A percentile compares a stretch with the other conserved stretches of the same genome.
These are phyloP conservation scores for Amblyraja radiata DNA, from an alignment of 2,797 vertebrate genomes.

Conservation along the genomic window DNA sequence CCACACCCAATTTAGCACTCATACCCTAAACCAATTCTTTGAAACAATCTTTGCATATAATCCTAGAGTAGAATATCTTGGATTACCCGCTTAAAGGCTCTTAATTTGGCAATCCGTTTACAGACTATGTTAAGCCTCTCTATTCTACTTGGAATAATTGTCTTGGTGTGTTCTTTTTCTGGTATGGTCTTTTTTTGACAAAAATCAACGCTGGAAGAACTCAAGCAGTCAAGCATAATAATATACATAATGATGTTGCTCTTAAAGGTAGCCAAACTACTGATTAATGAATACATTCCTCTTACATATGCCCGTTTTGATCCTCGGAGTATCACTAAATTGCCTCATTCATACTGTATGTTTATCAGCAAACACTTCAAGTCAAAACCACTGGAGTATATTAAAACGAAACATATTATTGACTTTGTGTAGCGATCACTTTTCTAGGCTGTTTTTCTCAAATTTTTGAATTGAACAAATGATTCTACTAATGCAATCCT, in stretches of 20 bases:
- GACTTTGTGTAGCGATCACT: background rate
- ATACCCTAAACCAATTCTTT: background rate
- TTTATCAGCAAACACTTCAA: no score
- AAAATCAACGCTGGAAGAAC: no score
- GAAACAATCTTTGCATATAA: background rate
- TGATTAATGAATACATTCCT: no score
- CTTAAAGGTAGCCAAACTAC: no score
- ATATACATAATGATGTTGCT: no score
- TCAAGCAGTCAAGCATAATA: no score
- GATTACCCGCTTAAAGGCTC: background rate
- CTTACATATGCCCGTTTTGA: no score
- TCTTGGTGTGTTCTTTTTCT: no score
- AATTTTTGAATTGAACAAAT: background rate
- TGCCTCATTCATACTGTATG: no score
- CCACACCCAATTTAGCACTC: background rate
- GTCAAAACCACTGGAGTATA: background rate
- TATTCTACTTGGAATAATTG: background rate
- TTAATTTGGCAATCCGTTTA: background rate
- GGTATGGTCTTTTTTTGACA: no score
- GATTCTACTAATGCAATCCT: background rate
- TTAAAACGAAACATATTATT: background rate
- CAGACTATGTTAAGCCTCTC: background rate
- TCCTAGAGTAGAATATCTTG: no score
- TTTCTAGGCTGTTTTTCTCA: background rate
- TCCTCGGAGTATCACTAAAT: no score